Base-by-base conservation (phyloP, 2,797 vertebrate species). In the Syngnathus acus region DNA sequence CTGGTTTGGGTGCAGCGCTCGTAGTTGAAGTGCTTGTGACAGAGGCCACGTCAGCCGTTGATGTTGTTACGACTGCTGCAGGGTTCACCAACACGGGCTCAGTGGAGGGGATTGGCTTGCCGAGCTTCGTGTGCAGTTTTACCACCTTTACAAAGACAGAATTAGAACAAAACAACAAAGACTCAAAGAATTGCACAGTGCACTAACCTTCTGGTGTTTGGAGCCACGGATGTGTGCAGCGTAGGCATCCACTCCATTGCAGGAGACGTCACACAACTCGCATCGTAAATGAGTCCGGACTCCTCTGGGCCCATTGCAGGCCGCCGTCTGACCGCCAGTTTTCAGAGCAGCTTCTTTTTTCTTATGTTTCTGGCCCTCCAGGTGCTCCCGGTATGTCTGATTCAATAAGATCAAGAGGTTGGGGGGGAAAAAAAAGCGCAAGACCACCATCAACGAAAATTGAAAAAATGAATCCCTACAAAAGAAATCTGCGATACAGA, bases 311-410 rank as follows among this genome's bases (percentile, higher is more conserved):
- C 87, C 89, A 3, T 84, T 83, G 1, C 51, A 87, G 55, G 83
- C 65, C 0, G 73, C 88, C 0, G 84, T 72, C 75, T 86, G 75
- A 1, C 75, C 70, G 8, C 92, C 89, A 21, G 79, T 79, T 75
- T 92, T 92, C 71, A 91, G 83, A 14, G 92, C 88, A 0, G 86
- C 80, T 70, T 92, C 92, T 70, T 94, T 93, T 86, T 94, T 94
- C 78, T 90, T 91, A 83, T 94, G 93, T 78, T 94, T 93, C 81
- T 95, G 93, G 19, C 93, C 90, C 53, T 94, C 92, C 4, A 92
- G 89, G 74, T 91, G 93, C 70, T 94, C 91, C 51, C 84, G 78
- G 77, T 94, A 94, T 0, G 92, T 91, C 93, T 92, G 72, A 59
- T 14, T n/a, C 1, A 72, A 58, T 0, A 11, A 58, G 6, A 60